These are phyloP conservation scores for Diplodus puntazzo DNA, from an alignment of 2,797 vertebrate genomes.

Conservation along the genomic window DNA sequence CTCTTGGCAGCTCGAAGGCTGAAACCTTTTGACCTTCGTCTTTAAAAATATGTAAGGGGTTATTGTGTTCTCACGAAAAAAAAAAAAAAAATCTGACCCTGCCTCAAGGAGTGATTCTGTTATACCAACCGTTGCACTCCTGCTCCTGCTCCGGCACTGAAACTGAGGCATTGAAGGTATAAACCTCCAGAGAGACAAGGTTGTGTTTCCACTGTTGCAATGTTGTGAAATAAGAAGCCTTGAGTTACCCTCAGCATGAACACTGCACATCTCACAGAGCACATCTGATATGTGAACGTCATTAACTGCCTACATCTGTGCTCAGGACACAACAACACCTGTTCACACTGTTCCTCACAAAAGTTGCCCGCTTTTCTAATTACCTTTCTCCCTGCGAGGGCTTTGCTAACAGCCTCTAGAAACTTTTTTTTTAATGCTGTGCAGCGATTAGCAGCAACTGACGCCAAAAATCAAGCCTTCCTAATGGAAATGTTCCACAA, in stretches of 20 bases:
- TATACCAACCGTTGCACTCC: too few relatives aligned
- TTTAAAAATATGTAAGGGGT: background rate
- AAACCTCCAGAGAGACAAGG: background rate
- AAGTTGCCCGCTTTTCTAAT: constrained; percentile 43
- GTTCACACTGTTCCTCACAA: constrained; percentile 31
- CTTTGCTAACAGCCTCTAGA: constrained; percentile 28
- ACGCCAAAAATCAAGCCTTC: background rate
- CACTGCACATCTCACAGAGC: constrained; percentile 4
- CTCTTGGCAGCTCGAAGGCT: background rate
- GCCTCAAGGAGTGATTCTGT: background rate
- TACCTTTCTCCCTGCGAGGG: constrained; percentile 28
- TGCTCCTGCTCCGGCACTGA: too few relatives aligned
- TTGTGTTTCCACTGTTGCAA: background rate
- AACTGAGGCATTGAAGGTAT: too few relatives aligned
- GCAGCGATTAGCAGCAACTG: constrained; percentile 19
- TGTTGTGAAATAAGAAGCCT: constrained; percentile 19
- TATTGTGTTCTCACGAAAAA: background rate
- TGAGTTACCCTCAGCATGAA: constrained; percentile 2
- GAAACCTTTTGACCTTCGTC: background rate
- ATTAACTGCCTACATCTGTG: constrained; percentile 49
- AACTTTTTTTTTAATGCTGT: background rate
- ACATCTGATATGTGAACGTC: constrained; percentile 28
- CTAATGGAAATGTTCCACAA: constrained; percentile 13
- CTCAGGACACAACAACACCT: constrained; percentile 48
- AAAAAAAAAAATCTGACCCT: too few relatives aligned